phyloP scores from a whole-genome alignment of 2,797 vertebrate genomes.

The Cetoscarus ocellatus region DNA sequence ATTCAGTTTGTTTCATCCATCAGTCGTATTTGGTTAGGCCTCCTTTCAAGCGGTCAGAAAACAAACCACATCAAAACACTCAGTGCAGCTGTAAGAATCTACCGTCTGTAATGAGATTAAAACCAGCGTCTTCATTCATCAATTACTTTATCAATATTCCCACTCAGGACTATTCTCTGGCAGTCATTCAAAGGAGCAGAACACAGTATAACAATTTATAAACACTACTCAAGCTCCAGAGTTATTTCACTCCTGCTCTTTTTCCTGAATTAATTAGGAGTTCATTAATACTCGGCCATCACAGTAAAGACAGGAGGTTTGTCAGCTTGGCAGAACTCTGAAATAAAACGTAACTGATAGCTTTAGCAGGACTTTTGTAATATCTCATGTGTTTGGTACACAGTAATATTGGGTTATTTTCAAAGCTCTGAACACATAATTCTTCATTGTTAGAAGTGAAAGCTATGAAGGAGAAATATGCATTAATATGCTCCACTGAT shows the following conservation, averaged over 20 bases:
- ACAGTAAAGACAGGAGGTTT: slow-evolving; percentile 43
- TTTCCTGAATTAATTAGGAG: slow-evolving; percentile 45
- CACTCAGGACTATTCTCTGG: slow-evolving; percentile 44
- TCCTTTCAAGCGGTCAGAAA: slow-evolving; percentile 32
- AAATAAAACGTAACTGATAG: slow-evolving; percentile 24
- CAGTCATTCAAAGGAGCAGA: slow-evolving; percentile 53
- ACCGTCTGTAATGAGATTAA: slow-evolving; percentile 57
- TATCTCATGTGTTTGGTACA: slow-evolving; percentile 62
- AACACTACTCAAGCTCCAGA: slow-evolving; percentile 31
- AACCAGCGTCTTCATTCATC: slow-evolving; percentile 47
- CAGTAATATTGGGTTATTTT: slow-evolving; percentile 46
- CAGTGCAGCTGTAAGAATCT: slow-evolving; percentile 44
- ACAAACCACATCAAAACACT: slow-evolving; percentile 54
- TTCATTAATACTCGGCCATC: slow-evolving; percentile 43
- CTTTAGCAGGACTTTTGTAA: slow-evolving; percentile 20
- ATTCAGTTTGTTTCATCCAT: slow-evolving; percentile 8
- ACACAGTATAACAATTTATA: slow-evolving; percentile 44
- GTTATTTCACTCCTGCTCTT: slow-evolving; percentile 39
- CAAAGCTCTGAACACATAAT: slow-evolving; percentile 58
- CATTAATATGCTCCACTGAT: slow-evolving; percentile 76
- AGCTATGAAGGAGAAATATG: slow-evolving; percentile 69
- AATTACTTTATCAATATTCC: slow-evolving; percentile 64
- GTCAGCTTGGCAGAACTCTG: slow-evolving; percentile 45
- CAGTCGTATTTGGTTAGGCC: slow-evolving; percentile 28
- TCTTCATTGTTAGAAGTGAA: slow-evolving; percentile 79